These are phyloP conservation scores for Cottoperca gobio DNA, from an alignment of 2,797 vertebrate genomes.

Conservation along the genomic window DNA sequence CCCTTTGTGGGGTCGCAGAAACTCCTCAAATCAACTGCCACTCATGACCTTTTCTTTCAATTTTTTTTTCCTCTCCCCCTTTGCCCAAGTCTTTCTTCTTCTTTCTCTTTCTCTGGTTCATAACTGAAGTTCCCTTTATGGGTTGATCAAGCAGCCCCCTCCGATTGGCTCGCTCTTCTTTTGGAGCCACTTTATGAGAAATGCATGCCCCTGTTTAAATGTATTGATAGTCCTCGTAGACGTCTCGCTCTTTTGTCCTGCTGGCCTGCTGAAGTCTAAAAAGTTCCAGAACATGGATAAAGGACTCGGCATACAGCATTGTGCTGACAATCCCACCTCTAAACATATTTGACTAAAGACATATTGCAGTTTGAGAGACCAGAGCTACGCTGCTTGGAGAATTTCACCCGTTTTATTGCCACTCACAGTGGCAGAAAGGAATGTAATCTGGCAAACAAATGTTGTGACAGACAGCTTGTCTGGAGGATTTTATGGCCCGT, in stretches of 20 bases:
- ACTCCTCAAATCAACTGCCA: constrained; percentile 90
- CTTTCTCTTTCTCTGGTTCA: constrained; percentile 83
- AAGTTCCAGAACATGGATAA: constrained; percentile 77
- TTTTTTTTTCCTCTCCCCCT: constrained; percentile 79
- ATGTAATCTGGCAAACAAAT: constrained; percentile 88
- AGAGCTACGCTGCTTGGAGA: constrained; percentile 66
- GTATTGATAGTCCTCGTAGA: constrained; percentile 80
- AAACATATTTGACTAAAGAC: constrained; percentile 79
- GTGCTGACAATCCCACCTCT: constrained; percentile 65
- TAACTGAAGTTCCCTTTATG: constrained; percentile 84
- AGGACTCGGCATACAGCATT: constrained; percentile 58
- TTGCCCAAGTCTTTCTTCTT: constrained; percentile 80
- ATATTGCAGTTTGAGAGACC: constrained; percentile 75
- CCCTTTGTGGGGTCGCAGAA: constrained; percentile 88
- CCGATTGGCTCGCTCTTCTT: constrained; percentile 78
- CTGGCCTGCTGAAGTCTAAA: constrained; percentile 65
- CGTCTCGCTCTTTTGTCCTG: constrained; percentile 74
- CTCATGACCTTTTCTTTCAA: constrained; percentile 84
- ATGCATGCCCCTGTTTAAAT: constrained; percentile 82
- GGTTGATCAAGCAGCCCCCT: constrained; percentile 80
- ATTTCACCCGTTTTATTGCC: constrained; percentile 81
- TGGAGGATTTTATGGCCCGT: constrained; percentile 80
- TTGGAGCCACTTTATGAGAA: constrained; percentile 83
- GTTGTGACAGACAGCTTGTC: constrained; percentile 87
- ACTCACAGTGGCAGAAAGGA: constrained; percentile 77